Base-by-base conservation (phyloP, 2,113 vertebrate genomes). In the Vidua macroura region DNA sequence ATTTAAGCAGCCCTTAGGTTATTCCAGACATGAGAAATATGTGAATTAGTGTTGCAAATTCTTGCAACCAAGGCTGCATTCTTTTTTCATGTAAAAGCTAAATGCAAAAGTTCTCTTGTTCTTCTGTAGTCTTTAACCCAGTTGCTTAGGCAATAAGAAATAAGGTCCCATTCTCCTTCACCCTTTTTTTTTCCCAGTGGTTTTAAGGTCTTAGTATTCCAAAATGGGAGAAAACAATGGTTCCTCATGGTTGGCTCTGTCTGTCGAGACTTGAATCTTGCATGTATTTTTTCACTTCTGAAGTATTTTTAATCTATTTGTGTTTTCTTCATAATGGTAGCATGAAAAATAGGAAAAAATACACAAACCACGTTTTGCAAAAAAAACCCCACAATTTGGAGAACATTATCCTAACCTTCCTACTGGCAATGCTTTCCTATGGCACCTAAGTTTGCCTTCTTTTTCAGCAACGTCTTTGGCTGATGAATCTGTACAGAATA, bases 11-110 rank as follows among this genome's bases (percentile, higher is more conserved):
- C 28, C 11, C 4, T 39, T 58, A 48, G 5, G 9, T 64, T 73
- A 43, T 77, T 63, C 88, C 76, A 95, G 94, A 52, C 59, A 63
- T 10, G 64, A 95, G 85, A 95, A 52, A 31, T 19, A 30, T 52
- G 15, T 95, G 81, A 88, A 94, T 83, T 89, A 90, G 59, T 58
- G 92, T 74, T 86, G 86, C 55, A 95, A 60, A 95, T 96, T 90
- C 76, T 87, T 94, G 33, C 49, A 94, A 60, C 9, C 27, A 11
- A 80, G 76, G 63, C 56, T 86, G n/a, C 37, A 96, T 95, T 87
- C 77, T 13, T 46, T 78, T 92, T 92, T 94, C 46, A 25, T 83
- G 43, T 25, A 68, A 52, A 46, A 69, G 39, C 66, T 68, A 37
- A 84, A 95, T 75, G 31, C 15, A 86, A 59, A 51, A 51, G 9